Conservation (phyloP, 2,797 vertebrate species). For the Ptychobarbus kaznakovi region DNA sequence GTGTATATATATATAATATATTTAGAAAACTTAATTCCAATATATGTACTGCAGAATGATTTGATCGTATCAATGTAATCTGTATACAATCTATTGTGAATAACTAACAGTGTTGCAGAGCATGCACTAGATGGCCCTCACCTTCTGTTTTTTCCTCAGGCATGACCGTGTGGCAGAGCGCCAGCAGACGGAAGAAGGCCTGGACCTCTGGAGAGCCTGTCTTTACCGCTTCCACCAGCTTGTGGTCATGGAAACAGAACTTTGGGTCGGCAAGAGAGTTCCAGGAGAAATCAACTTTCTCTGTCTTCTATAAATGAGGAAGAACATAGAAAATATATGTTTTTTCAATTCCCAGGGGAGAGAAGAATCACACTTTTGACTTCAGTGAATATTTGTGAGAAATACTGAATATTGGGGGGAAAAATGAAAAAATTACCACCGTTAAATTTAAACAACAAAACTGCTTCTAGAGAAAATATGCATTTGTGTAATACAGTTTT, state of each 20-base stretch:
- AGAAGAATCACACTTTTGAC: not conserved
- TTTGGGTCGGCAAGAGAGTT: conserved; percentile 87
- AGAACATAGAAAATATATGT: conserved; percentile 4
- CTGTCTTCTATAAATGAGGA: conserved; percentile 78
- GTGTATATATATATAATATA: no score
- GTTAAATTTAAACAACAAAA: no score
- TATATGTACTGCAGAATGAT: not conserved
- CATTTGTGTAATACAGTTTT: not conserved
- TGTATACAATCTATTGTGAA: not conserved
- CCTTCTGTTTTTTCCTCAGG: conserved; percentile 89
- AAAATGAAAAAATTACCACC: no score
- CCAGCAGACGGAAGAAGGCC: conserved; percentile 88
- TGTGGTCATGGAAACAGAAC: conserved; percentile 88
- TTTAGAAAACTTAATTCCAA: not conserved
- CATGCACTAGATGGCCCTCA: conserved; percentile 67
- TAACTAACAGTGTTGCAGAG: not conserved
- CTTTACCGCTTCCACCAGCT: conserved; percentile 83
- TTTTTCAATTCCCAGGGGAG: not conserved
- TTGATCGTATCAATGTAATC: not conserved
- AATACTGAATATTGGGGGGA: no score
- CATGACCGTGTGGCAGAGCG: conserved; percentile 95
- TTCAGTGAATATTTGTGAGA: not conserved
- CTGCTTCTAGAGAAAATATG: no score
- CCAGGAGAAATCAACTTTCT: conserved; percentile 88
- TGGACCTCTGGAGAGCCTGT: conserved; percentile 70